Evolutionary conservation across 1,140 invertebrate genomes (phyloP).

Genomic region (Formica exsecta): DNA sequence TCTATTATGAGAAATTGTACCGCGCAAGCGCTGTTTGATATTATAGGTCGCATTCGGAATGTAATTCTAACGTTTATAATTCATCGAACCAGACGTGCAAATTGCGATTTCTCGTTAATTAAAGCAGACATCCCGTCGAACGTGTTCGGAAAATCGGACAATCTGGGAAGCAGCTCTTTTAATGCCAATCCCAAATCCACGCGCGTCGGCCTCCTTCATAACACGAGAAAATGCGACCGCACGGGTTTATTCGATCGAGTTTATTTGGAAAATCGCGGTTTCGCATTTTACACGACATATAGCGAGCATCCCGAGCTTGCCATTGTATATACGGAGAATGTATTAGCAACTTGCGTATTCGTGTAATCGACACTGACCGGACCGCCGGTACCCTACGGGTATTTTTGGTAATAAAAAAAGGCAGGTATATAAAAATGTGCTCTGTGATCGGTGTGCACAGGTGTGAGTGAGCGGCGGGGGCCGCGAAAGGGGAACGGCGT

Average conservation of each 20-base stretch:
- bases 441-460: constrained; percentile 62
- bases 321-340: constrained; percentile 40
- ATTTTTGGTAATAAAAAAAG: constrained; percentile 72
- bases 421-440: constrained; percentile 70
- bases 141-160: constrained; percentile 25
- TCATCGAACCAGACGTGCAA: constrained; percentile 22
- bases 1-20: constrained; percentile 2
- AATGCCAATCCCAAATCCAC: constrained; percentile 37
- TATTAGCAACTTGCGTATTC: constrained; percentile 60
- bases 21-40: constrained; percentile 14
- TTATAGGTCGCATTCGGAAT: neutral
- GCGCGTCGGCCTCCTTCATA: constrained; percentile 33
- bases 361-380: constrained; percentile 68
- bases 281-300: constrained; percentile 53
- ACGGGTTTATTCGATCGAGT: constrained; percentile 50
- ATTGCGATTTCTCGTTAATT: constrained; percentile 29
- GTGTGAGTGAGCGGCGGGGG: constrained; percentile 60
- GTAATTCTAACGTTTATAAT: constrained; percentile 40
- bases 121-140: constrained; percentile 15
- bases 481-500: constrained; percentile 5
- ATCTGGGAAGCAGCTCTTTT: constrained; percentile 37
- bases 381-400: constrained; percentile 47
- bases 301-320: constrained; percentile 47
- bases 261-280: constrained; percentile 59
- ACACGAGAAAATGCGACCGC: constrained; percentile 22